Conservation (phyloP, 2,888 invertebrate species). For the Drosophila birchii region DNA sequence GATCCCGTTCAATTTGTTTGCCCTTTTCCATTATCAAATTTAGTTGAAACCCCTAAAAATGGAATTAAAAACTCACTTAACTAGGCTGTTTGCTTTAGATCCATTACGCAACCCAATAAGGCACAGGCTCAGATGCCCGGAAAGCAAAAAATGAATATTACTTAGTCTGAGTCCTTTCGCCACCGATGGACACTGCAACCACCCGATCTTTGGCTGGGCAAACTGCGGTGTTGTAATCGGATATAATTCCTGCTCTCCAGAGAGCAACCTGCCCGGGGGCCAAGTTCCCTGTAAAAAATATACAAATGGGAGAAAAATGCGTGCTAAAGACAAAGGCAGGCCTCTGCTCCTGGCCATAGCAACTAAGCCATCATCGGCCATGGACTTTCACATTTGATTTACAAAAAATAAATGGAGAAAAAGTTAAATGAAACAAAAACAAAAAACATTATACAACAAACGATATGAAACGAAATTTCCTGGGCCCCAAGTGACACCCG, state of each 20-base stretch:
- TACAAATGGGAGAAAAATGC: slow-evolving; percentile 12
- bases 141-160: slow-evolving; percentile 20
- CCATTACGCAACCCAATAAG: slow-evolving; percentile 44
- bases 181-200: slow-evolving; percentile 41
- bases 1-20: slow-evolving; percentile 2
- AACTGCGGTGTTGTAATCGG: slow-evolving; percentile 76
- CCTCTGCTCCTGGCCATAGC: slow-evolving; percentile 34
- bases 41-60: slow-evolving; percentile 52
- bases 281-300: slow-evolving; percentile 6
- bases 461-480: slow-evolving; percentile 7
- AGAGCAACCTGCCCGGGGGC: slow-evolving; percentile 38
- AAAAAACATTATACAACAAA: slow-evolving; percentile 3
- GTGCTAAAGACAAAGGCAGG: slow-evolving; percentile 48
- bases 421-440: slow-evolving; percentile 21
- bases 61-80: slow-evolving; percentile 51
- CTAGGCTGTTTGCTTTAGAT: slow-evolving; percentile 48
- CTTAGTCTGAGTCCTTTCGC: slow-evolving; percentile 14
- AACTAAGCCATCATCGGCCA: slow-evolving; percentile 59
- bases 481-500: slow-evolving; percentile 60
- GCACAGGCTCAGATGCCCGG: slow-evolving; percentile 19
- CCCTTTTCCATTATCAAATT: slow-evolving; percentile 13
- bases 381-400: slow-evolving; percentile 71
- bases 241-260: slow-evolving; percentile 73
- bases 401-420: slow-evolving; percentile 25
- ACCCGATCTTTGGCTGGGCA: slow-evolving; percentile 44